These are phyloP conservation scores for Echiichthys vipera DNA, from an alignment of 2,797 vertebrate species.

Conservation along the genomic window DNA sequence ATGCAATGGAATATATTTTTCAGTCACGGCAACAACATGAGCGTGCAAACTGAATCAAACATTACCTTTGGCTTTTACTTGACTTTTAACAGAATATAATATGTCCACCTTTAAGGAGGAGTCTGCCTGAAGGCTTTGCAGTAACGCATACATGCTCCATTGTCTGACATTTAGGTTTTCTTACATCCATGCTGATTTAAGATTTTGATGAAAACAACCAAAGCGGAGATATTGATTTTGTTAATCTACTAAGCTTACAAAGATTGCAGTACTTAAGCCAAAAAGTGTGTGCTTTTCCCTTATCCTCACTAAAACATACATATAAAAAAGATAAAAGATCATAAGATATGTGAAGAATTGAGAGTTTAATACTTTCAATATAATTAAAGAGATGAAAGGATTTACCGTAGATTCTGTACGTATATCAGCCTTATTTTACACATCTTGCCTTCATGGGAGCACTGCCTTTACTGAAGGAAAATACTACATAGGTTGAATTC, in stretches of 20 bases:
- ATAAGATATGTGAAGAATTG: not conserved
- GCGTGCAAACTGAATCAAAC: constrained; percentile 31
- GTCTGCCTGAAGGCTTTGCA: constrained; percentile 48
- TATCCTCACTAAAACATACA: not conserved
- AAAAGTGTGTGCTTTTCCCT: not conserved
- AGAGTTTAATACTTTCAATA: no score
- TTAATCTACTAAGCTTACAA: constrained; percentile 6
- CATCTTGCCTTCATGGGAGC: not conserved
- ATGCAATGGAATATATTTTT: not conserved
- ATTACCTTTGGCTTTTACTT: constrained; percentile 63
- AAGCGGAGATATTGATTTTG: constrained; percentile 20
- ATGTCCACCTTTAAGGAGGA: constrained; percentile 38
- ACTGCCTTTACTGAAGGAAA: not conserved
- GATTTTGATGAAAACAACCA: not conserved
- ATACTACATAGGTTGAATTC: constrained; percentile 27
- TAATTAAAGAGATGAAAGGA: not conserved
- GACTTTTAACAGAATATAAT: constrained; percentile 55
- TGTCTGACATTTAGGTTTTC: constrained; percentile 66
- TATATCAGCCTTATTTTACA: not conserved
- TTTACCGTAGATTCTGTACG: not conserved
- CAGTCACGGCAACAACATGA: constrained; percentile 7
- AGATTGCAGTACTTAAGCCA: not conserved
- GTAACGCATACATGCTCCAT: constrained; percentile 13
- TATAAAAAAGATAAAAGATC: not conserved
- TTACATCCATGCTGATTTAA: constrained; percentile 50